Evolutionary conservation across 2,113 vertebrate genomes (phyloP).

Genomic region (Tichodroma muraria): DNA sequence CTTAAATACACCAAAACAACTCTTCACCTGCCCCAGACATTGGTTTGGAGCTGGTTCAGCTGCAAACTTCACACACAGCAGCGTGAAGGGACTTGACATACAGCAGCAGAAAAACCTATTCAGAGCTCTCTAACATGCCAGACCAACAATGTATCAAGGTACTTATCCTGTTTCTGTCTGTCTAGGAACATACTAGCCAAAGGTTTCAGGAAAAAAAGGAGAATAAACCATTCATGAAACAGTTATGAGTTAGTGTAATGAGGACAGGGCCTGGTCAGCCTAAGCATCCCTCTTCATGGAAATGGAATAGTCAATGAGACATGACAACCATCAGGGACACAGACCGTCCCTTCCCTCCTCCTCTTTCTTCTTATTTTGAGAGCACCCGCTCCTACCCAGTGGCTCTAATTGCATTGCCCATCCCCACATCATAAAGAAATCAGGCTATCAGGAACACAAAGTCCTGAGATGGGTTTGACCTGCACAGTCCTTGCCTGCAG

Average conservation of each 20-base stretch:
- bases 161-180: neutral
- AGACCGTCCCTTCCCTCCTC: neutral
- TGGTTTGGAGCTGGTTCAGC: neutral
- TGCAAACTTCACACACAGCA: neutral
- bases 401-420: neutral
- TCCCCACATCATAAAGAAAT: neutral
- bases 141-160: neutral
- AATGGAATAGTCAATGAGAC: neutral
- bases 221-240: neutral
- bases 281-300: accelerated
- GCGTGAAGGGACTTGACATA: accelerated
- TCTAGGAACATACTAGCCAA: neutral
- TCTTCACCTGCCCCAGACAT: neutral
- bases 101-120: neutral
- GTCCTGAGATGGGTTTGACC: neutral
- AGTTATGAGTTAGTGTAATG: accelerated
- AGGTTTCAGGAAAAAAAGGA: neutral
- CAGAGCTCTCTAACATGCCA: neutral
- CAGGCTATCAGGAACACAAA: neutral
- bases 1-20: neutral
- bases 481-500: neutral
- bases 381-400: accelerated
- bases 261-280: neutral
- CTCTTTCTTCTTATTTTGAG: neutral
- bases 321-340: neutral